Percentiles rank a stretch among this genome's conserved stretches.
These are phyloP conservation scores for Chrosomus eos DNA, from an alignment of 2,797 vertebrate genomes.

Conservation along the genomic window DNA sequence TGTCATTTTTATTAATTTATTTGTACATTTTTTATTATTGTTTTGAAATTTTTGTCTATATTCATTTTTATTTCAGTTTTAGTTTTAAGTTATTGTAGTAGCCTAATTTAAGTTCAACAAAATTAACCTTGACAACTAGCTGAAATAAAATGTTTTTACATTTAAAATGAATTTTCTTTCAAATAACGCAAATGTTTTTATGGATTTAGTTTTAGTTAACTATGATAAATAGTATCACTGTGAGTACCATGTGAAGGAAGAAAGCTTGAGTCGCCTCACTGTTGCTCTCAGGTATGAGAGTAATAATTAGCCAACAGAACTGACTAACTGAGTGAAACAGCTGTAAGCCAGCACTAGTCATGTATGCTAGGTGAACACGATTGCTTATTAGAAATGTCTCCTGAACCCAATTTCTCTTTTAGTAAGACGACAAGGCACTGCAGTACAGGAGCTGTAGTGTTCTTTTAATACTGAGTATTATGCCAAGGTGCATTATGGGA, in stretches of 20 bases:
- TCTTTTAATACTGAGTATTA: slow-evolving; percentile 10
- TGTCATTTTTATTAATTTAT: background rate
- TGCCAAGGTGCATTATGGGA: slow-evolving; percentile 30
- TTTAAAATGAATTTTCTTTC: background rate
- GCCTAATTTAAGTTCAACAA: background rate
- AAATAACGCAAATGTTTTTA: background rate
- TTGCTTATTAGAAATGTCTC: background rate
- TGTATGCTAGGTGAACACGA: slow-evolving; percentile 11
- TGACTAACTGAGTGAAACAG: slow-evolving; percentile 28
- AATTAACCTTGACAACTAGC: background rate
- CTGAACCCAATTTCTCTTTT: background rate
- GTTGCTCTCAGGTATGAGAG: background rate
- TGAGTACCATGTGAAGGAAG: background rate
- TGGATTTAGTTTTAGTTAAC: background rate
- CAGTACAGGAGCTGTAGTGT: slow-evolving; percentile 12
- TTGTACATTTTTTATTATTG: background rate
- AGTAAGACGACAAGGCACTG: background rate
- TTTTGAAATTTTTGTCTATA: background rate
- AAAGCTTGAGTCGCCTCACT: background rate
- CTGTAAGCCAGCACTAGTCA: slow-evolving; percentile 16
- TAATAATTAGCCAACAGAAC: slow-evolving; percentile 35
- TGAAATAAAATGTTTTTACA: background rate
- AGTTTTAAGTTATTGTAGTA: background rate
- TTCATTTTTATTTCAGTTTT: background rate
- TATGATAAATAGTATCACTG: background rate